Conservation (phyloP, 1,140 invertebrate genomes). For the Monochamus saltuarius region DNA sequence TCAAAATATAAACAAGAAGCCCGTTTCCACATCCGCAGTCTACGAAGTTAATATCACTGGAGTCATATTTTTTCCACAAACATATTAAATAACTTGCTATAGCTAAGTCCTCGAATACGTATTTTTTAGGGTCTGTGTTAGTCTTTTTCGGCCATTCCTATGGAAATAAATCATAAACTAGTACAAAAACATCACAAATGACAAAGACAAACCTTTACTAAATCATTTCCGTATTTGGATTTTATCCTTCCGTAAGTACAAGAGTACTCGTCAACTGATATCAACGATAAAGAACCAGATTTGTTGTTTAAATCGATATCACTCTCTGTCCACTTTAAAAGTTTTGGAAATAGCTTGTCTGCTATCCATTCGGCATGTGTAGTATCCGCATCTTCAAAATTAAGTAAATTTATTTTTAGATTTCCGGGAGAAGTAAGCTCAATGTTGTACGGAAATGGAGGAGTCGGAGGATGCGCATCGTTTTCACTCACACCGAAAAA, state of each 20-base stretch:
- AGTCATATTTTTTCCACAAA: conserved; percentile 66
- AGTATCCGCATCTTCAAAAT: conserved; percentile 38
- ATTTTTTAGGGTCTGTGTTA: conserved; percentile 87
- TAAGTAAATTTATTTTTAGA: conserved; percentile 38
- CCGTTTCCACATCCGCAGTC: conserved; percentile 98
- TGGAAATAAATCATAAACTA: conserved; percentile 32
- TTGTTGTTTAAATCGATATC: conserved; percentile 42
- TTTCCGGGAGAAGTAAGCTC: conserved; percentile 26
- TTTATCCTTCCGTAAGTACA: conserved; percentile 75
- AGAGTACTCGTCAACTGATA: conserved; percentile 71
- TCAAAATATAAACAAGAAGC: conserved; percentile 85
- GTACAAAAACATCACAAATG: not conserved
- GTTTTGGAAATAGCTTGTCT: conserved; percentile 61
- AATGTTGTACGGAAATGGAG: conserved; percentile 46
- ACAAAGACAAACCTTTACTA: conserved; percentile 62
- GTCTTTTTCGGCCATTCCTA: conserved; percentile 79
- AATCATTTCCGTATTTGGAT: conserved; percentile 71
- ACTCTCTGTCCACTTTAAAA: conserved; percentile 66
- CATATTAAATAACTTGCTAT: conserved; percentile 91
- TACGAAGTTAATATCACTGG: conserved; percentile 71
- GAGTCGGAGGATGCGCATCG: conserved; percentile 31
- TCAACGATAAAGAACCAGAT: conserved; percentile 66
- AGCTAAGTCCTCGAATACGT: conserved; percentile 94
- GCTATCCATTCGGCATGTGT: conserved; percentile 58
- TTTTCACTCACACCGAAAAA: conserved; percentile 39